phyloP scores from a whole-genome alignment of 1,140 invertebrate species.

The Pseudoatta argentina region DNA sequence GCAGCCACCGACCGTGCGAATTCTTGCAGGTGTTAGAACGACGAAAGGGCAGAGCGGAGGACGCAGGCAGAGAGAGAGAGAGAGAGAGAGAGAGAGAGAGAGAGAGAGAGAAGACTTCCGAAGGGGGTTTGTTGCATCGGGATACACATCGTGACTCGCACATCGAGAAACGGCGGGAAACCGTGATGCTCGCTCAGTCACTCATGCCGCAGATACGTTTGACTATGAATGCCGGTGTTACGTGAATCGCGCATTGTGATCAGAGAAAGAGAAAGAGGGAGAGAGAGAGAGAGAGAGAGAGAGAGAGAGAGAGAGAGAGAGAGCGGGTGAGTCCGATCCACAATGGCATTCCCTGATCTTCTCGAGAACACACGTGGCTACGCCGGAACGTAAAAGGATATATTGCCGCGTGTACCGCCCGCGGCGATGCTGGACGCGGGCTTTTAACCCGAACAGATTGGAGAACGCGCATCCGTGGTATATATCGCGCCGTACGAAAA shows the following conservation, averaged over 20 bases:
- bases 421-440: slow-evolving; percentile 58
- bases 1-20: slow-evolving; percentile 76
- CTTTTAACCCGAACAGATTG: slow-evolving; percentile 58
- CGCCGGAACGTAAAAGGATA: slow-evolving; percentile 56
- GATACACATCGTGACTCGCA: slow-evolving; percentile 69
- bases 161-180: slow-evolving; percentile 61
- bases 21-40: slow-evolving; percentile 75
- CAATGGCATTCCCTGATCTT: slow-evolving; percentile 62
- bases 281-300: slow-evolving; percentile 5
- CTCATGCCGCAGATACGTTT: slow-evolving; percentile 59
- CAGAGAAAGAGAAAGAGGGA: slow-evolving; percentile 30
- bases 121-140: slow-evolving; percentile 56
- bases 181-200: slow-evolving; percentile 44
- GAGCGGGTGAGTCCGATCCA: slow-evolving; percentile 27
- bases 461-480: slow-evolving; percentile 33
- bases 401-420: slow-evolving; percentile 61
- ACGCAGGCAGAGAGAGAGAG: not conserved
- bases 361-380: slow-evolving; percentile 52
- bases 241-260: slow-evolving; percentile 51
- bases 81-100: not conserved
- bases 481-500: slow-evolving; percentile 48
- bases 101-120: slow-evolving; percentile 23
- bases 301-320: not conserved
- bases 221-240: slow-evolving; percentile 68
- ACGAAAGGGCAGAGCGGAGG: slow-evolving; percentile 41